Conservation (phyloP, 2,888 invertebrate genomes). For the Calameuta filiformis region DNA sequence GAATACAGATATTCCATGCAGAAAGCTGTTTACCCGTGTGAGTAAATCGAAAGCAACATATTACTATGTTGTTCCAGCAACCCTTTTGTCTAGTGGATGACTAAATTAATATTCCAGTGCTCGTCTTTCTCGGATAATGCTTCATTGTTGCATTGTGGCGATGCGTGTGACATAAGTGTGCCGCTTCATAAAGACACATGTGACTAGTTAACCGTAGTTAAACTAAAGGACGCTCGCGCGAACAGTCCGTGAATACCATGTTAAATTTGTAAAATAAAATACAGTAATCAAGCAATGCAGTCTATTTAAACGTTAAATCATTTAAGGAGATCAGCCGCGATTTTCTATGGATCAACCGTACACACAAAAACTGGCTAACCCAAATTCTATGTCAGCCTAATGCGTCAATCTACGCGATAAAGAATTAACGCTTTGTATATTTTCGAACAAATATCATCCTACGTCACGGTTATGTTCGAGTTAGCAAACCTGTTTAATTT, state of each 20-base stretch:
- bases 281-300: not conserved
- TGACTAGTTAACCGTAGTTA: constrained; percentile 10
- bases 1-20: not conserved
- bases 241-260: not conserved
- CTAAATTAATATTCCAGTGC: constrained; percentile 40
- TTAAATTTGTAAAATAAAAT: not conserved
- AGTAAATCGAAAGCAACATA: not conserved
- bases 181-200: constrained; percentile 15
- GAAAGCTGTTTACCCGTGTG: not conserved
- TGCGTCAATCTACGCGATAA: constrained; percentile 2
- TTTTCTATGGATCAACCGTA: not conserved
- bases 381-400: not conserved
- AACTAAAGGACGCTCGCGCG: not conserved
- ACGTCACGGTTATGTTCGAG: constrained; percentile 10
- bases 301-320: not conserved
- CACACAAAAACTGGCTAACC: not conserved
- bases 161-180: constrained; percentile 35
- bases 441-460: constrained; percentile 12
- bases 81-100: constrained; percentile 11
- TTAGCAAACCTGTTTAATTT: constrained; percentile 20
- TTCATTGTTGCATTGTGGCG: constrained; percentile 38
- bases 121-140: constrained; percentile 27
- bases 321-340: not conserved
- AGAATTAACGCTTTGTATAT: constrained; percentile 10
- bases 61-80: not conserved